Percentiles rank a stretch among this genome's conserved stretches.
Conservation (phyloP, 2,888 invertebrate genomes). For the Mesopsocus fuscifrons region DNA sequence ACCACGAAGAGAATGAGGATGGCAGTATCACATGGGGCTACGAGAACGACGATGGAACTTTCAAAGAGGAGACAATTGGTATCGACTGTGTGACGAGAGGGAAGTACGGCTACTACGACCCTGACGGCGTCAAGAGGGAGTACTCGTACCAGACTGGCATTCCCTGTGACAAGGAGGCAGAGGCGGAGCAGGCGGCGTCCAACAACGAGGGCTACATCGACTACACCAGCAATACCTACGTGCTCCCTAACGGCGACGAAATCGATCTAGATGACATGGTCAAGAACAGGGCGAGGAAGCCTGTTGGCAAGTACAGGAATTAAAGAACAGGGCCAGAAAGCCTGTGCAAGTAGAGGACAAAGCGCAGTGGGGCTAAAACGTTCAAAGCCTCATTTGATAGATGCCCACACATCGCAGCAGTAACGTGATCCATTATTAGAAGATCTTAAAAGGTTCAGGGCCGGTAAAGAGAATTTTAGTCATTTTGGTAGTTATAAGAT, state of each 20-base stretch:
- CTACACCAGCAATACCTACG: conserved; percentile 52
- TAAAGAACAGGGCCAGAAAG: no score
- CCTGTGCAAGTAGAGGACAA: conserved; percentile 22
- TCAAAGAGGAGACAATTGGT: conserved; percentile 68
- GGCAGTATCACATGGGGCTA: conserved; percentile 78
- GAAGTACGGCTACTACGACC: conserved; percentile 68
- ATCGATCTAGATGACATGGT: conserved; percentile 50
- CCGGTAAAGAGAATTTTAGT: no score
- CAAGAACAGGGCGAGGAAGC: conserved; percentile 45
- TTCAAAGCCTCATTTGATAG: no score
- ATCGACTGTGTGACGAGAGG: conserved; percentile 56
- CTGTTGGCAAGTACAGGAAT: conserved; percentile 31
- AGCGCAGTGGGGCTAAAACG: no score
- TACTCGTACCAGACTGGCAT: conserved; percentile 69
- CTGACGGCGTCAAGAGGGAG: conserved; percentile 62
- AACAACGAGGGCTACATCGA: conserved; percentile 44
- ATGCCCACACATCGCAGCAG: no score
- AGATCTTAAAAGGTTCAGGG: no score
- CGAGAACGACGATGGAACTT: conserved; percentile 73
- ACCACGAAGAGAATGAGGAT: conserved; percentile 58
- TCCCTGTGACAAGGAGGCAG: conserved; percentile 37
- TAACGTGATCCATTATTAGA: no score
- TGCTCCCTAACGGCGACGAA: conserved; percentile 49
- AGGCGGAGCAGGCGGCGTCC: conserved; percentile 17
- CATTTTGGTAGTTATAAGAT: no score